These are phyloP conservation scores for Quiscalus mexicanus DNA, from an alignment of 2,113 vertebrate species.

Conservation along the genomic window DNA sequence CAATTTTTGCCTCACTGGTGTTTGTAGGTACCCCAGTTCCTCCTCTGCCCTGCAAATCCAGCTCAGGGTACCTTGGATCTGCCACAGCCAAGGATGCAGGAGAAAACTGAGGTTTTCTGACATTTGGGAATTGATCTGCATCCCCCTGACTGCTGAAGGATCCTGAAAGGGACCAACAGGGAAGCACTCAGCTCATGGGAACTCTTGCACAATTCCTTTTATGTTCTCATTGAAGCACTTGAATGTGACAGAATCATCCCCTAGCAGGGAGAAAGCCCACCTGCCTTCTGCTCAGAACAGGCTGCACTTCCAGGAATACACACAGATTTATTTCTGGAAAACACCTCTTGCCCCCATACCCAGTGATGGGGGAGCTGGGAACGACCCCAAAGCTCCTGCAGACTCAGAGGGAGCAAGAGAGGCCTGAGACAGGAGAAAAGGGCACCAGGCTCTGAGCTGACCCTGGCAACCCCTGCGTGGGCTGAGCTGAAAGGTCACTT, in stretches of 20 bases:
- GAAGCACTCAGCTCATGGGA: background rate
- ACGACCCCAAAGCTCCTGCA: accelerated
- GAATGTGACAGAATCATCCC: background rate
- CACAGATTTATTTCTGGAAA: background rate
- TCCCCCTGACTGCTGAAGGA: background rate
- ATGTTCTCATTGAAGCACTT: background rate
- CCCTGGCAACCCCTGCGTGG: accelerated
- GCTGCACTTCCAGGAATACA: background rate
- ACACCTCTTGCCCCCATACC: background rate
- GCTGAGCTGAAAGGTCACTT: background rate
- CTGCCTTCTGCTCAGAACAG: background rate
- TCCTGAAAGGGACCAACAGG: background rate
- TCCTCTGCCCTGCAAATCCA: background rate
- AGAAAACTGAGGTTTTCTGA: background rate
- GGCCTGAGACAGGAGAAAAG: background rate
- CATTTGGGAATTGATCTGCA: background rate
- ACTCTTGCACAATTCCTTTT: background rate
- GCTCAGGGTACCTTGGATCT: background rate
- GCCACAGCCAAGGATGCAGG: background rate
- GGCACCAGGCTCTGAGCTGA: background rate
- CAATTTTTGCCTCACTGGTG: background rate
- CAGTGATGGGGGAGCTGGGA: background rate
- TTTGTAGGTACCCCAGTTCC: background rate
- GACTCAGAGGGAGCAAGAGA: accelerated
- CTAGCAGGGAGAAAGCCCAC: background rate